Evolutionary conservation across 2,888 invertebrate species (phyloP).

Genomic region (Brachyopa scutellaris): DNA sequence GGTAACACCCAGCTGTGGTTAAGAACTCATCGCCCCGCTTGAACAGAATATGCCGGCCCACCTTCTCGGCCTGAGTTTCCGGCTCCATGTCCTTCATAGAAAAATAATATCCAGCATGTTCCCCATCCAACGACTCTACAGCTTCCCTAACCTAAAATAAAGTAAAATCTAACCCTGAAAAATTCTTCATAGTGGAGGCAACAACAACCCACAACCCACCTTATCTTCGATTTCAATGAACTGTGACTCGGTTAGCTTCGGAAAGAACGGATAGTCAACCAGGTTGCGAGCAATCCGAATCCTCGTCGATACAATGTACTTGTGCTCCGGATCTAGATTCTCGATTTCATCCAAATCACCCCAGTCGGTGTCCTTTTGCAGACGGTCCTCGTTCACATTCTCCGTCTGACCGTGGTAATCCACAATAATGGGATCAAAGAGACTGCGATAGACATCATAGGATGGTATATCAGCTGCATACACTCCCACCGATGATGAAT

Average conservation of each 20-base stretch:
- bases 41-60: constrained; percentile 86
- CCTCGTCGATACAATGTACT: constrained; percentile 86
- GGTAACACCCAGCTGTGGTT: constrained; percentile 84
- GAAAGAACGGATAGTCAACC: constrained; percentile 86
- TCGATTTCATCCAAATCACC: constrained; percentile 84
- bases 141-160: constrained; percentile 76
- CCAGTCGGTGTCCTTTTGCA: constrained; percentile 85
- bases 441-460: constrained; percentile 84
- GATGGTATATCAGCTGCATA: constrained; percentile 87
- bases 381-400: constrained; percentile 81
- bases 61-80: constrained; percentile 84
- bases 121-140: constrained; percentile 82
- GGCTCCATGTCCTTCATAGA: constrained; percentile 84
- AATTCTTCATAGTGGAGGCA: neutral
- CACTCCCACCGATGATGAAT: constrained; percentile 85
- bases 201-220: constrained; percentile 73
- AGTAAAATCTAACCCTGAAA: neutral
- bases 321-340: constrained; percentile 85
- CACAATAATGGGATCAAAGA: constrained; percentile 87
- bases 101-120: constrained; percentile 85
- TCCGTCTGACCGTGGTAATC: constrained; percentile 84
- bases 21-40: constrained; percentile 85
- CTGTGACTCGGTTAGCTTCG: constrained; percentile 85
- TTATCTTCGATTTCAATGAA: constrained; percentile 85
- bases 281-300: constrained; percentile 85